Percentiles rank a stretch among this genome's conserved stretches.
phyloP scores from a whole-genome alignment of 2,888 invertebrate genomes.

The Acleris laterana region DNA sequence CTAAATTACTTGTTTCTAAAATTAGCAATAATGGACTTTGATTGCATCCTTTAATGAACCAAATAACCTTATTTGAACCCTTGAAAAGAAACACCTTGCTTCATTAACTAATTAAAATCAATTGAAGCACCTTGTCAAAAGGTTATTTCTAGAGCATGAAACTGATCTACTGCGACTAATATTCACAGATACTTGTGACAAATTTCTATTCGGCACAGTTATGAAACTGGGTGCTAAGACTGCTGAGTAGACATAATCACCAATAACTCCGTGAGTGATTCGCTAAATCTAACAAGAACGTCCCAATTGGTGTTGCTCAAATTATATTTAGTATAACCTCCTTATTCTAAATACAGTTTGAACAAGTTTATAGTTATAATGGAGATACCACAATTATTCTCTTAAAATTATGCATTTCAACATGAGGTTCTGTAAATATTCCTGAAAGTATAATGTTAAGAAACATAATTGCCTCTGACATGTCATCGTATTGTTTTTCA shows the following conservation, averaged over 20 bases:
- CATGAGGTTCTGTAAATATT: no score
- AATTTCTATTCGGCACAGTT: constrained; percentile 23
- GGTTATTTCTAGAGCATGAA: constrained; percentile 13
- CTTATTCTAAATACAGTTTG: no score
- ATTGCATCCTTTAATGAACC: neutral
- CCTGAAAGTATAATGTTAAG: no score
- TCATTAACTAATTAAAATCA: neutral
- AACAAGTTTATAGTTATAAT: no score
- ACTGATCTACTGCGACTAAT: constrained; percentile 4
- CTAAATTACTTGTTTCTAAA: neutral
- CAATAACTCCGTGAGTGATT: constrained; percentile 6
- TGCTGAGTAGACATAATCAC: constrained; percentile 12
- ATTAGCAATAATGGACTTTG: constrained; percentile 11
- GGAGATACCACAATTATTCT: no score
- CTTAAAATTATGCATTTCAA: no score
- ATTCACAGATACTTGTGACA: constrained; percentile 14
- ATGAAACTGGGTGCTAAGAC: constrained; percentile 20
- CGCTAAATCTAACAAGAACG: constrained; percentile 15
- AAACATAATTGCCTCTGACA: no score
- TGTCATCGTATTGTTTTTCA: no score
- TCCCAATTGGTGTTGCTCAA: constrained; percentile 5
- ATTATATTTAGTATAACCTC: no score
- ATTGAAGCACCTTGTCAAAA: neutral
- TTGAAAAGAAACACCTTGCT: neutral
- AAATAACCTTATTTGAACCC: neutral